phyloP scores from a whole-genome alignment of 2,113 vertebrate species.

The Xenopus borealis region DNA sequence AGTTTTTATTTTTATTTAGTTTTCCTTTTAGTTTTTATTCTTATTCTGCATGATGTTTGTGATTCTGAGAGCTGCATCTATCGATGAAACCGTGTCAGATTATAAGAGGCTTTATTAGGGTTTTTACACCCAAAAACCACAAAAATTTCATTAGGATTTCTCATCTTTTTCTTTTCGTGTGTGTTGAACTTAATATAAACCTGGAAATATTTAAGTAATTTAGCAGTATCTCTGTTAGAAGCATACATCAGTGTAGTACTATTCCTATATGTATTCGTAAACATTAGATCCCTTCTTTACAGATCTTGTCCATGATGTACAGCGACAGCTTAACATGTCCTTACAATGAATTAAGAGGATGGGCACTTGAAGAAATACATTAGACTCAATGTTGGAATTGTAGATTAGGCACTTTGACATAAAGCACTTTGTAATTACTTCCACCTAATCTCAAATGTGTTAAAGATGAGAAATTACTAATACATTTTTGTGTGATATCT shows the following conservation, averaged over 20 bases:
- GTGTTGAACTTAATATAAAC: constrained; percentile 5
- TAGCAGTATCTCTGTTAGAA: no score
- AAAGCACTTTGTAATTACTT: constrained; percentile 6
- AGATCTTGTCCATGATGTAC: no score
- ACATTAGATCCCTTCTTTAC: no score
- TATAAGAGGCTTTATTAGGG: constrained; percentile 98
- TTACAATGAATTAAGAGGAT: no score
- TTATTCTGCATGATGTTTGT: constrained; percentile 99
- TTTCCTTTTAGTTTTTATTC: constrained; percentile 65
- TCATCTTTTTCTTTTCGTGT: constrained; percentile 83
- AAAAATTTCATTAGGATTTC: constrained; percentile 99
- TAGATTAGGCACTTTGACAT: no score
- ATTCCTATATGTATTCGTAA: no score
- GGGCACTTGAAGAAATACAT: neutral
- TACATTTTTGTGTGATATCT: constrained; percentile 99
- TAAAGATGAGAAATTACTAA: constrained; percentile 99
- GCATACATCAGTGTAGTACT: no score
- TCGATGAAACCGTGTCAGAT: constrained; percentile 98
- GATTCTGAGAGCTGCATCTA: constrained; percentile 99
- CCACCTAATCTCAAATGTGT: constrained; percentile 50
- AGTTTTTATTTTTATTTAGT: constrained; percentile 58
- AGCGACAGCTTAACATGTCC: no score
- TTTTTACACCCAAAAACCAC: constrained; percentile 97
- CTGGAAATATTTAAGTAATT: neutral
- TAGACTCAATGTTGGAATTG: neutral